Conservation (phyloP, 2,888 invertebrate species). For the Achlya flavicornis region DNA sequence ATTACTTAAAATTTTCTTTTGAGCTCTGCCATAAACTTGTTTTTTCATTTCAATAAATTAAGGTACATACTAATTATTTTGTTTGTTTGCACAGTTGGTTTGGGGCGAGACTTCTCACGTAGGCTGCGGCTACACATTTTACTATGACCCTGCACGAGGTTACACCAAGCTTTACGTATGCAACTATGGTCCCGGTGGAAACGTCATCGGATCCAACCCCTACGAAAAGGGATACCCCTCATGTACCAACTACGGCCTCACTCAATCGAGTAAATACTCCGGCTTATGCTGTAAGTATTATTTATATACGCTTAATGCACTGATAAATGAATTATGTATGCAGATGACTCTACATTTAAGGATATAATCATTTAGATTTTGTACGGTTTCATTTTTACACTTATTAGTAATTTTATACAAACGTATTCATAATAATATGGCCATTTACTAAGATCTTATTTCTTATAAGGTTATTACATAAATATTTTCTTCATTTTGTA, state of each 20-base stretch:
- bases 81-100: slow-evolving; percentile 85
- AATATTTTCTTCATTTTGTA: neutral
- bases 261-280: slow-evolving; percentile 88
- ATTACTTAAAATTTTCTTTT: slow-evolving; percentile 25
- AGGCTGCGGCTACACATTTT: slow-evolving; percentile 94
- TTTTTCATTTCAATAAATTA: neutral
- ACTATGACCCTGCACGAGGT: slow-evolving; percentile 88
- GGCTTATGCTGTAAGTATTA: slow-evolving; percentile 90
- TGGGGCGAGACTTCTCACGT: slow-evolving; percentile 94
- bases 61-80: slow-evolving; percentile 16
- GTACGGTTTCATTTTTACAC: neutral
- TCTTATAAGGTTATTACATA: neutral
- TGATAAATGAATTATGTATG: neutral
- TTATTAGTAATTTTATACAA: neutral
- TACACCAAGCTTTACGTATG: slow-evolving; percentile 93
- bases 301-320: slow-evolving; percentile 5
- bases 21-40: slow-evolving; percentile 7
- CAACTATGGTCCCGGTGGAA: slow-evolving; percentile 93
- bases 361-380: neutral
- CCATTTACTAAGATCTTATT: neutral
- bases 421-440: neutral
- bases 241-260: slow-evolving; percentile 88
- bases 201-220: slow-evolving; percentile 89
- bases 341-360: neutral
- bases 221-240: slow-evolving; percentile 90